Conservation (phyloP, 2,113 vertebrate genomes). For the Phaethon lepturus region DNA sequence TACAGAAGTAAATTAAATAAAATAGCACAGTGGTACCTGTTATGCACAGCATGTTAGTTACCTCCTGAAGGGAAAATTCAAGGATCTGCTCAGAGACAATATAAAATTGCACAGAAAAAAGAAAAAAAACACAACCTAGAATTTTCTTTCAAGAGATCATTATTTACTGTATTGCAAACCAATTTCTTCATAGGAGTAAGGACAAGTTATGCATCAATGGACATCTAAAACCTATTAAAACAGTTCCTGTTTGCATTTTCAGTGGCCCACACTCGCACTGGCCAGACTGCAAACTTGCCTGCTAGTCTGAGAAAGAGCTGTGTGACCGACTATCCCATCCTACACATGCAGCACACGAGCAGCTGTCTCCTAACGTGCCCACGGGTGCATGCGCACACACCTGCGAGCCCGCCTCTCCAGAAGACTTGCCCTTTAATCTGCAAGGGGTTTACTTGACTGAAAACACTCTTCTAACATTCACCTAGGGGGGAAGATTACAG, state of each 20-base stretch:
- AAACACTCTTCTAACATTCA: neutral
- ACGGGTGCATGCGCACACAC: rapidly evolving
- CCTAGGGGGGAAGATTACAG: neutral
- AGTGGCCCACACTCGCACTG: neutral
- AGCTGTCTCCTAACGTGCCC: rapidly evolving
- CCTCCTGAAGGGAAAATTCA: neutral
- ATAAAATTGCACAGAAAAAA: neutral
- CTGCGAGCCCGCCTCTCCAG: neutral
- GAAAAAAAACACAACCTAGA: neutral
- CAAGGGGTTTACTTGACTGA: neutral
- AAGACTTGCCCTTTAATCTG: neutral
- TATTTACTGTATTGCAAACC: conserved; percentile 3
- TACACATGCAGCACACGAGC: rapidly evolving
- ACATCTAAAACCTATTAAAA: neutral
- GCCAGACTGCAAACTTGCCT: neutral
- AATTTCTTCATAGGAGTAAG: neutral
- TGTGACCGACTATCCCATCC: rapidly evolving
- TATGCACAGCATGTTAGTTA: neutral
- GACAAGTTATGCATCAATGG: neutral
- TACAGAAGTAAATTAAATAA: conserved; percentile 45
- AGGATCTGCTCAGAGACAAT: neutral
- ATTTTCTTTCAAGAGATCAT: conserved; percentile 6
- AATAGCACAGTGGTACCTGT: neutral
- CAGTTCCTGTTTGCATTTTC: neutral
- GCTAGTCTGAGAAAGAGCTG: neutral